phyloP scores from a whole-genome alignment of 2,113 vertebrate species.

The Catharus minimus region DNA sequence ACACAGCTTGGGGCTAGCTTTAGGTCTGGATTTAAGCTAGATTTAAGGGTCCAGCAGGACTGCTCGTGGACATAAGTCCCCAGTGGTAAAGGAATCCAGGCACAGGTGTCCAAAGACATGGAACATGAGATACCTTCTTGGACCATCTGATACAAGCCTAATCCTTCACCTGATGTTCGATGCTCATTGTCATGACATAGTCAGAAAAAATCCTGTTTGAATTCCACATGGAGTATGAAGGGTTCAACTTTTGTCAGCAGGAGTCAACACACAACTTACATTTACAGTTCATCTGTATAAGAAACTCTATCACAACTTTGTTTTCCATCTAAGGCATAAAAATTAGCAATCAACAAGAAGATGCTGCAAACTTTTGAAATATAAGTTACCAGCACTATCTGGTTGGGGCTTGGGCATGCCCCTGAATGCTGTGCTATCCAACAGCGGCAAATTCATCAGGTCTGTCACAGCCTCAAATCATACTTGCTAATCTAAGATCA shows the following conservation, averaged over 20 bases:
- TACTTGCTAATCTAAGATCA: background rate
- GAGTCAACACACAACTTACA: background rate
- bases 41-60: background rate
- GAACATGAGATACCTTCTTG: background rate
- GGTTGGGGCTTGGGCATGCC: background rate
- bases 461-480: background rate
- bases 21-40: background rate
- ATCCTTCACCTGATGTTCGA: background rate
- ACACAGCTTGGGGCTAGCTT: background rate
- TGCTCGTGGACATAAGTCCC: background rate
- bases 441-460: background rate
- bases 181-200: background rate
- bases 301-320: background rate
- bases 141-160: background rate
- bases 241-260: background rate
- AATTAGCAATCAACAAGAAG: background rate
- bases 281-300: background rate
- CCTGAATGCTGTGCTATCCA: background rate
- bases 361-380: background rate
- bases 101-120: background rate
- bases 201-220: background rate
- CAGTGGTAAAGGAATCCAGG: background rate
- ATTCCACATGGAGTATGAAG: background rate
- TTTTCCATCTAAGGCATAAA: background rate
- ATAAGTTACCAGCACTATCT: background rate